Evolutionary conservation across 2,888 invertebrate species (phyloP).

Genomic region (Ochropacha duplaris): DNA sequence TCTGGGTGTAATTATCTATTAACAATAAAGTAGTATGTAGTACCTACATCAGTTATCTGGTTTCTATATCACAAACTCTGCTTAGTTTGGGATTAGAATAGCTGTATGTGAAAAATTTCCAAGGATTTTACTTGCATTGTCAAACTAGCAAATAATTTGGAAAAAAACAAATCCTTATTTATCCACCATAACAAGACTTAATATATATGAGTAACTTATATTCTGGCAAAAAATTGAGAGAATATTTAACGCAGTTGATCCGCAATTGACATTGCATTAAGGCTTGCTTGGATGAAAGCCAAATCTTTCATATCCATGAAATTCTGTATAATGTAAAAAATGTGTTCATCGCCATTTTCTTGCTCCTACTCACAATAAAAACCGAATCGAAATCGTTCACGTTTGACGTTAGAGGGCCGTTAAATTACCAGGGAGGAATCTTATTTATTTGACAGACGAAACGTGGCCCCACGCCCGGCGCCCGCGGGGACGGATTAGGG

Average conservation of each 20-base stretch:
- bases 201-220: too few species aligned
- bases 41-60: too few species aligned
- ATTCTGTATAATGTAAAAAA: neutral
- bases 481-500: constrained; percentile 2
- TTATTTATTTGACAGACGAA: constrained; percentile 43
- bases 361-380: constrained; percentile 31
- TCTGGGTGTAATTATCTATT: too few species aligned
- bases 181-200: too few species aligned
- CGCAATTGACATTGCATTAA: neutral
- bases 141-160: too few species aligned
- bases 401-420: constrained; percentile 49
- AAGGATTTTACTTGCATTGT: too few species aligned
- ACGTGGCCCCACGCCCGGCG: constrained; percentile 7
- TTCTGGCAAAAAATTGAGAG: neutral
- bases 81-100: too few species aligned
- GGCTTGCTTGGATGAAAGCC: neutral
- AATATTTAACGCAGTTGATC: neutral
- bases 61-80: too few species aligned
- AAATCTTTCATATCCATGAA: neutral
- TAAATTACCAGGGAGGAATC: constrained; percentile 50
- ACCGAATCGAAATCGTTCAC: constrained; percentile 46
- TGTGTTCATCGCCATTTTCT: constrained; percentile 7
- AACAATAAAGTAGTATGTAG: too few species aligned
- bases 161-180: too few species aligned
- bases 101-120: too few species aligned